Evolutionary conservation across 1,140 invertebrate genomes (phyloP), one percentile per base, ranked within the genome.

Genomic region (Anthonomus grandis): DNA sequence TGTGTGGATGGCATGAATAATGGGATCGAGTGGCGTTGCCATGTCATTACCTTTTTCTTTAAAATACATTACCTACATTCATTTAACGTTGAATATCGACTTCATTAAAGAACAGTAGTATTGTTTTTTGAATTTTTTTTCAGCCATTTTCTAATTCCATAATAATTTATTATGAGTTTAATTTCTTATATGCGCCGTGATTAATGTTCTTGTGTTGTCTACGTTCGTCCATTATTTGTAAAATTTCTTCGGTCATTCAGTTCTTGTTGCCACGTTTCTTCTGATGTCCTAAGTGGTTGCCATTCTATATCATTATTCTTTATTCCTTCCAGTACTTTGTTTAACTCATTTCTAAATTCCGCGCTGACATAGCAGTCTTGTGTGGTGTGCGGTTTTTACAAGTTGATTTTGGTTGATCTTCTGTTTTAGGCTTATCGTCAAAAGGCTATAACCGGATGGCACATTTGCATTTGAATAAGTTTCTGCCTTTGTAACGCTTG

Each of bases 141-240:
- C n/a, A n/a, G n/a, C n/a, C n/a, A n/a, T n/a, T n/a, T n/a, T n/a
- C n/a, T n/a, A n/a, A n/a, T n/a, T n/a, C n/a, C n/a, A n/a, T n/a
- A n/a, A n/a, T n/a, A n/a, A n/a, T n/a, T n/a, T n/a, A n/a, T n/a
- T n/a, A 15, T 41, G 38, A 41, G 38, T 41, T 41, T 13, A 41
- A 19, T 41, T 15, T 41, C 13, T 41, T 41, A 19, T 41, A 41
- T 41, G 6, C 38, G 18, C 5, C 38, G n/a, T n/a, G n/a, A n/a
- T n/a, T n/a, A n/a, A n/a, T n/a, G n/a, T n/a, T n/a, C 38, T 41
- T 41, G 13, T 41, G 38, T 19, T 41, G 38, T 41, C 38, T 41
- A 19, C 38, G 38, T 41, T 41, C 18, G 38, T 41, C 38, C 38
- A 41, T 41, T 13, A 6, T 13, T 13, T 41, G 38, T 41, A 41